Evolutionary conservation across 1,140 invertebrate species (phyloP).

Genomic region (Sarcophaga peregrina): DNA sequence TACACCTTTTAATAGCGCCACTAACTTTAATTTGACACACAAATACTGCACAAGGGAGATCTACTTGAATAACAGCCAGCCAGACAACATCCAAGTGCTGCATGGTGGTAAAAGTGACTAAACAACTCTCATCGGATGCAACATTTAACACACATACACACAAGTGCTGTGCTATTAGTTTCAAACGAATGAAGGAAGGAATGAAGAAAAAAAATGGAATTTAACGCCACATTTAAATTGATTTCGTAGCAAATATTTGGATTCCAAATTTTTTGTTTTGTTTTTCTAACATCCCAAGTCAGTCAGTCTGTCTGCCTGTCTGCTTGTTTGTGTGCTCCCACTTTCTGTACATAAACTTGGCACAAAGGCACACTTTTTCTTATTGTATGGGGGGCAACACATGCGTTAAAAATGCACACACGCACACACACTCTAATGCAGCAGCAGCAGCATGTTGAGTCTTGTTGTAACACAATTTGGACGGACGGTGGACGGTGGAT

Average conservation of each 20-base stretch:
- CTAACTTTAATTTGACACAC: constrained; percentile 26
- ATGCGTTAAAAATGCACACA: neutral
- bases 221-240: no score
- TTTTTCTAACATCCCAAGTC: no score
- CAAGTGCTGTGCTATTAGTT: no score
- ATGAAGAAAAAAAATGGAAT: no score
- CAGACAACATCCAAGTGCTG: neutral
- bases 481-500: neutral
- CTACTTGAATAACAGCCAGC: constrained; percentile 2
- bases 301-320: no score
- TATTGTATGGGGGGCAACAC: neutral
- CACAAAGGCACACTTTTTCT: constrained; percentile 3
- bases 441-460: no score
- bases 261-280: no score
- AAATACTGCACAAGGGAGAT: constrained; percentile 34
- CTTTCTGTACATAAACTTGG: neutral
- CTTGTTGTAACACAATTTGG: neutral
- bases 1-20: neutral
- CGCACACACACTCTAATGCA: neutral
- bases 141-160: constrained; percentile 3
- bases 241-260: no score
- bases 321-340: neutral
- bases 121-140: neutral
- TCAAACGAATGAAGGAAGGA: no score
- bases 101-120: neutral